These are phyloP conservation scores for Nibea albiflora DNA, from an alignment of 2,113 vertebrate genomes.

Conservation along the genomic window DNA sequence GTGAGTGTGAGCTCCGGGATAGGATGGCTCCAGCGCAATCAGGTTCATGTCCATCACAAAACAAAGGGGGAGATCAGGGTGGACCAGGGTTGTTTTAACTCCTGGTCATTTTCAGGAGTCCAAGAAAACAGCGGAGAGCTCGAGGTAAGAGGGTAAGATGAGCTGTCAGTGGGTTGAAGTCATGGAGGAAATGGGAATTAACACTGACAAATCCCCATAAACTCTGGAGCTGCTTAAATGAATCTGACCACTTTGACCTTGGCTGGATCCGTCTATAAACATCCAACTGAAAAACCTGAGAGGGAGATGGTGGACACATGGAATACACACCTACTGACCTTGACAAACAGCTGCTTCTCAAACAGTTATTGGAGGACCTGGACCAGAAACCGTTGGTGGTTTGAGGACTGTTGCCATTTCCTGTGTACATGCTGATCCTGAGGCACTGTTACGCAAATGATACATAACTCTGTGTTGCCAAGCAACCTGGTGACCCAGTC, in stretches of 20 bases:
- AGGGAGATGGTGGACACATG: slow-evolving; percentile 5
- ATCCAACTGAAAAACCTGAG: slow-evolving; percentile 6
- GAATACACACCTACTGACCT: slow-evolving; percentile 3
- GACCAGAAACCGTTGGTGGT: background rate
- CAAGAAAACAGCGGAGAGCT: background rate
- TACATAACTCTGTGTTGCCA: background rate
- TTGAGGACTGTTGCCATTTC: background rate
- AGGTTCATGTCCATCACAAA: background rate
- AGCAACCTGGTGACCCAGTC: background rate
- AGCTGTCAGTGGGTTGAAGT: slow-evolving; percentile 11
- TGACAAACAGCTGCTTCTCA: slow-evolving; percentile 23
- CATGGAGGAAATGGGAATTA: slow-evolving; percentile 15
- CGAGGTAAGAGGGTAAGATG: background rate
- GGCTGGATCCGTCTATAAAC: slow-evolving; percentile 11
- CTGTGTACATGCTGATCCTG: background rate
- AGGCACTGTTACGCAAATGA: background rate
- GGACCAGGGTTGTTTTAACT: background rate
- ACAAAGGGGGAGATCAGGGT: background rate
- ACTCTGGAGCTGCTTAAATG: background rate
- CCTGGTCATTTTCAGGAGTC: slow-evolving; percentile 3
- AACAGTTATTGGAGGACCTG: slow-evolving; percentile 1
- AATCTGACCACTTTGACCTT: slow-evolving; percentile 3
- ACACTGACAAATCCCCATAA: slow-evolving; percentile 13
- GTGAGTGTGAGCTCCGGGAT: background rate
- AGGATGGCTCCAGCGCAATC: background rate